Base-by-base conservation (phyloP, 2,888 invertebrate species). In the Galerucella pusilla region DNA sequence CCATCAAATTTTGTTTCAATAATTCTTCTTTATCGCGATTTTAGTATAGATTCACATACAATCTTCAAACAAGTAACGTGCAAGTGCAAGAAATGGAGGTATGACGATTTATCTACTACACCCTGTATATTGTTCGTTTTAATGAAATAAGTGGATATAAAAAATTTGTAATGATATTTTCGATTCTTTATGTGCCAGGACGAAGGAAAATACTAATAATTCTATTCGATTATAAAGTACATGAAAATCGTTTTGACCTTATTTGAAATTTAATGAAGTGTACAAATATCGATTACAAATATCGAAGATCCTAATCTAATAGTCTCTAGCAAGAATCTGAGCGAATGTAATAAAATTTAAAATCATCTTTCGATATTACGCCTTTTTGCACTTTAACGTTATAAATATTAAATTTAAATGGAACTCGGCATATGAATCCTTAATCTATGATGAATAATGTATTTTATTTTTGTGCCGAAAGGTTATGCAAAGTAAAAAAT, bases 281-380 rank as follows among this genome's bases (percentile, higher is more conserved):
- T n/a, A 52, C n/a, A n/a, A 52, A n/a, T 35, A 6, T 4, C 52
- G 52, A 52, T 52, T n/a, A 14, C 52, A 42, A 63, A 63, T 63
- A 63, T 63, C 63, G 35, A 63, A 28, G 42, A 63, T 42, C 42
- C 14, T 63, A 63, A 63, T 63, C 35, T 14, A 63, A 63, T 63
- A 42, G 28, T 63, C 9, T 42, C 45, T 42, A n/a, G 63, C 45
- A 63, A 42, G n/a, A 63, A 63, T 42, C 14, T 35, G 42, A 63
- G 35, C 16, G 42, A 10, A 63, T 7, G 35, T 14, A 63, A 63
- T 63, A 9, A 63, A 63, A 63, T 63, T 45, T 63, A 63, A 63
- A 28, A 63, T 63, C 42, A 63, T 63, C 63, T 63, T 42, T 9
- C 28, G 10, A 63, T 28, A 42, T 42, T 42, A 63, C 63, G 63